Base-by-base conservation (phyloP, 2,888 invertebrate species). In the Temnothorax ravouxi region DNA sequence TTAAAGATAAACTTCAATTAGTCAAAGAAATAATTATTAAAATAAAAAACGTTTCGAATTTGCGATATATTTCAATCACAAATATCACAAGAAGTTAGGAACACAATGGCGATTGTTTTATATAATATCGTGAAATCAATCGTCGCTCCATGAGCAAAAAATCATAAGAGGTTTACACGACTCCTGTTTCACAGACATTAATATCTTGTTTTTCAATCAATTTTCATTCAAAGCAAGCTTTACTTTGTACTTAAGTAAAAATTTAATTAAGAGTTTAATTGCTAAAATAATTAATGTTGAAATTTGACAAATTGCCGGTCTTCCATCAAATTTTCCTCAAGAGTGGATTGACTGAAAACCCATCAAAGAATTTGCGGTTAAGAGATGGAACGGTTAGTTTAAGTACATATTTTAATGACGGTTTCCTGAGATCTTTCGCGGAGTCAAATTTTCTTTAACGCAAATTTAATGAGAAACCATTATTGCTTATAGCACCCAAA, bases 331-430 rank as follows among this genome's bases (percentile, higher is more conserved):
- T 79, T 71, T 59, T 56, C 59, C 18, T 1, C 11, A 21, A 77
- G 59, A 21, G 21, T 44, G 71, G 21, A 56, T 47, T 47, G 77
- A 66, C 29, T 50, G 50, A 18, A 69, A 56, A 79, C 15, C 56
- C 44, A 71, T 69, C 71, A 79, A 47, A 71, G 77, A 34, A 56
- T 56, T 38, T 34, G 18, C 34, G n/a, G 11, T 47, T 34, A 9
- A 47, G 44, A 47, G 44, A 47, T 11, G 38, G 8, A 38, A 79
- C 18, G 72, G 18, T 72, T 44, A 44, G 9, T 18, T 34, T 44
- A 61, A 64, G 25, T 66, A 59, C 21, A 71, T 71, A 79, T 79
- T 71, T 79, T 59, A 77, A 72, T 59, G 47, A 71, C 8, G 18
- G 9, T 25, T 64, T 41, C 67, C 71, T 79, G 21, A 47, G 34